phyloP scores from a whole-genome alignment of 2,797 vertebrate species.

The Toxotes lorentzi region DNA sequence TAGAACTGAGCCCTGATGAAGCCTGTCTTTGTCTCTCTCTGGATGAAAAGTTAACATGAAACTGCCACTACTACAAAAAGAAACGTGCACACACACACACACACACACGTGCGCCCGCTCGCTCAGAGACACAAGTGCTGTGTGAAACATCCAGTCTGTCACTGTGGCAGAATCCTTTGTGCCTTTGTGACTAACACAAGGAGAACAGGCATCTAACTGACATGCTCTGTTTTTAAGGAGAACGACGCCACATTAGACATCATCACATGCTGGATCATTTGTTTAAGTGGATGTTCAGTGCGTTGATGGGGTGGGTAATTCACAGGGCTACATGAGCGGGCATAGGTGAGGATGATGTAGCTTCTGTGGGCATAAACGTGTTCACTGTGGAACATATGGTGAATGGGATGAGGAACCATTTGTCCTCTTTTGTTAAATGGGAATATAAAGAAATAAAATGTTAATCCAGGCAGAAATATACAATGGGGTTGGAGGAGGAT shows the following conservation, averaged over 20 bases:
- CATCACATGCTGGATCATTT: conserved; percentile 14
- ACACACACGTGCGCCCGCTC: conserved; percentile 9
- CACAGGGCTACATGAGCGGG: conserved; percentile 17
- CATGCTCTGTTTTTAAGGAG: conserved; percentile 55
- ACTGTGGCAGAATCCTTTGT: conserved; percentile 71
- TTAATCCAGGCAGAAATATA: background rate
- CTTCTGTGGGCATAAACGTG: conserved; percentile 28
- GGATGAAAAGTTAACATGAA: conserved; percentile 69
- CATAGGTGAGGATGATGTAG: conserved; percentile 18
- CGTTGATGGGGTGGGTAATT: conserved; percentile 33
- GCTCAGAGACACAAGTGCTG: conserved; percentile 47
- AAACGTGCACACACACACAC: conserved; percentile 6
- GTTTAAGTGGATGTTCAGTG: conserved; percentile 12
- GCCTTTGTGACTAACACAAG: conserved; percentile 67
- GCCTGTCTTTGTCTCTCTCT: conserved; percentile 54
- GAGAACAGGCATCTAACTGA: conserved; percentile 53
- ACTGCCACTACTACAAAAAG: conserved; percentile 65
- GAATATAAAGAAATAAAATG: conserved; percentile 3
- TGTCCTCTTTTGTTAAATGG: conserved; percentile 22
- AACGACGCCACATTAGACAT: conserved; percentile 44
- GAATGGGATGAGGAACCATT: conserved; percentile 5
- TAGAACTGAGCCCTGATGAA: conserved; percentile 62
- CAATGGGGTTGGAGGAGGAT: background rate
- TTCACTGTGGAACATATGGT: conserved; percentile 14
- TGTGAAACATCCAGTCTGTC: conserved; percentile 71